phyloP scores from a whole-genome alignment of 2,113 vertebrate genomes.

The Bombycilla garrulus region DNA sequence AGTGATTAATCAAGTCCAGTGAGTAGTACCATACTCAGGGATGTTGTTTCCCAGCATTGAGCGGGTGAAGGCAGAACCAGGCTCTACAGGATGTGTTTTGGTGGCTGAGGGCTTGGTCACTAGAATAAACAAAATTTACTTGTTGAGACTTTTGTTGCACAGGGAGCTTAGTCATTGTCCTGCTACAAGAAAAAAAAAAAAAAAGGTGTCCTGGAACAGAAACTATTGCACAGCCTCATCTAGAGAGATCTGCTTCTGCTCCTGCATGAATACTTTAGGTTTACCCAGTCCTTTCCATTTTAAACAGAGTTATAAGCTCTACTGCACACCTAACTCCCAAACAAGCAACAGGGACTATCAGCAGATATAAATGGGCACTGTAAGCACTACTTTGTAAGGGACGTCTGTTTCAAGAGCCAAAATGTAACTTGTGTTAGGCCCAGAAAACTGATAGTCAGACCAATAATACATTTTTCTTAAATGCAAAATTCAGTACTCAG shows the following conservation, averaged over 20 bases:
- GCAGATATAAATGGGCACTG: background rate
- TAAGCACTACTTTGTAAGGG: background rate
- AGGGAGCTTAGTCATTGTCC: background rate
- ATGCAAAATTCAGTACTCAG: background rate
- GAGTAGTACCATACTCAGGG: background rate
- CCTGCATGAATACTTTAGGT: background rate
- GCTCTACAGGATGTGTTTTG: slow-evolving; percentile 1
- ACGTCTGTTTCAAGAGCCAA: background rate
- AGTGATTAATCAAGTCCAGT: background rate
- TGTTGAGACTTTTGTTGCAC: background rate
- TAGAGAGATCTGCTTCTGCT: background rate
- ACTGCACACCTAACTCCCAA: background rate
- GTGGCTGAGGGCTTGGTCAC: background rate
- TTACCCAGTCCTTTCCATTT: background rate
- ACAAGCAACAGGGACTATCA: background rate
- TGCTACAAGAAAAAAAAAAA: background rate
- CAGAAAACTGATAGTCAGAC: background rate
- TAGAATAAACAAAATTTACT: background rate
- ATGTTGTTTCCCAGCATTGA: background rate
- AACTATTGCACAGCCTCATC: background rate
- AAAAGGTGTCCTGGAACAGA: background rate
- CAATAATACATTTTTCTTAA: background rate
- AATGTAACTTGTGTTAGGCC: background rate
- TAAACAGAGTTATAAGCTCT: background rate
- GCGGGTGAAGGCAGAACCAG: background rate